Conservation (phyloP, 1,140 invertebrate species). For the Atta texana region DNA sequence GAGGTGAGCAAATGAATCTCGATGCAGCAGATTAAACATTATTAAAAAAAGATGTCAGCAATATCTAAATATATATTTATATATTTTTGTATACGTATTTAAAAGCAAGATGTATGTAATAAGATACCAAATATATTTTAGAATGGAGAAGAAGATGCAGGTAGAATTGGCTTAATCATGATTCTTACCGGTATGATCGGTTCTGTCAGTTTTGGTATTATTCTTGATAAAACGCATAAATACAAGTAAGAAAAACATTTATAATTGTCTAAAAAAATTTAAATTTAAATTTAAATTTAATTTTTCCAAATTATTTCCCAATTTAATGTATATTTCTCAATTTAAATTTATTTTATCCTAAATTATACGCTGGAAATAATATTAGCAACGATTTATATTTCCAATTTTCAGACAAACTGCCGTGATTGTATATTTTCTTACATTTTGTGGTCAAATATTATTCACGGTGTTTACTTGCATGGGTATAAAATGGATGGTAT, state of each 20-base stretch:
- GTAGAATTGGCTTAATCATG: constrained; percentile 90
- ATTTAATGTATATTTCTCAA: neutral
- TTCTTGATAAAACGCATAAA: constrained; percentile 89
- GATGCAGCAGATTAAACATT: constrained; percentile 5
- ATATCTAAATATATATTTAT: neutral
- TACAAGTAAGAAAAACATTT: constrained; percentile 85
- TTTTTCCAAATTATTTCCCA: no score
- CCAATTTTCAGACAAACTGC: constrained; percentile 51
- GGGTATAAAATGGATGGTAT: constrained; percentile 88
- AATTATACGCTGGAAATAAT: neutral
- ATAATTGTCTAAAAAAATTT: neutral
- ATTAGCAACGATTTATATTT: constrained; percentile 40
- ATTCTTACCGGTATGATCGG: constrained; percentile 90
- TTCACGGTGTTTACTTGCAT: constrained; percentile 50
- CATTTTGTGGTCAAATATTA: constrained; percentile 52
- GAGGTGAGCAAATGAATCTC: constrained; percentile 83
- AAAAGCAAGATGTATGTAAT: neutral
- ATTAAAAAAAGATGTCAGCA: neutral
- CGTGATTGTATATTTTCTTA: constrained; percentile 55
- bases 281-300: no score
- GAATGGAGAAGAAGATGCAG: constrained; percentile 88
- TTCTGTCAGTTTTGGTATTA: constrained; percentile 89
- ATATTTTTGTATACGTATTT: constrained; percentile 23
- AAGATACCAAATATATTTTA: constrained; percentile 70
- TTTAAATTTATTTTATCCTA: neutral